Percentiles rank a stretch among this genome's conserved stretches.
These are phyloP conservation scores for Proteles cristata DNA, from an alignment of 2,113 vertebrate species.

Conservation along the genomic window DNA sequence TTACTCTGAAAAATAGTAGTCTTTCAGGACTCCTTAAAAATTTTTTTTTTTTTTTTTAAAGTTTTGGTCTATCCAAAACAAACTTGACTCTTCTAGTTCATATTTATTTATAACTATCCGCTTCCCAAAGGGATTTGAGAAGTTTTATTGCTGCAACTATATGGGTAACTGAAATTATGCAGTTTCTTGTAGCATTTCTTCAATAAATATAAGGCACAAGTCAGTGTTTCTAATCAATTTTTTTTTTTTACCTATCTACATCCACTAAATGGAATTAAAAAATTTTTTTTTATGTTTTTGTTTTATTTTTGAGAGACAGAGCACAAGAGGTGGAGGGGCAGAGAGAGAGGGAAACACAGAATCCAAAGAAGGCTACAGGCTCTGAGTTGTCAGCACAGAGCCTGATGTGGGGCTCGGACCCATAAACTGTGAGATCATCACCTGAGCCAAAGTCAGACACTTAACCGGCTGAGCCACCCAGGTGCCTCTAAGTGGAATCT, in stretches of 20 bases:
- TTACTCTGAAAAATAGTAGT: background rate
- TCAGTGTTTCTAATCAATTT: background rate
- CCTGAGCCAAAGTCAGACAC: no score
- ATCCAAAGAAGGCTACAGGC: no score
- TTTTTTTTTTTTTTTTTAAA: background rate
- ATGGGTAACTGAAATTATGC: background rate
- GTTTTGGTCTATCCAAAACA: background rate
- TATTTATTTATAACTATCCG: background rate
- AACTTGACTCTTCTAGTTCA: background rate
- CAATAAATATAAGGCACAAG: background rate
- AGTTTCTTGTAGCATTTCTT: background rate
- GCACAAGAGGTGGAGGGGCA: no score
- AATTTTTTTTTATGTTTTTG: no score
- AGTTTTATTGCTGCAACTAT: background rate
- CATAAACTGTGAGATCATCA: no score
- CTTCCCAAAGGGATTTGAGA: background rate
- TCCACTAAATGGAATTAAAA: background rate
- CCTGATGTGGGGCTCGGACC: no score
- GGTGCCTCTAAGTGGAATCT: background rate
- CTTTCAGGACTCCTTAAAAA: background rate
- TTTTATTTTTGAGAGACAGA: no score
- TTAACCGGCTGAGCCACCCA: no score
- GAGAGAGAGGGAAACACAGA: no score
- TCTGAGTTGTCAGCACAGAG: no score
- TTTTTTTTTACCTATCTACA: background rate